Conservation (phyloP, 2,113 vertebrate species). For the Pseudorasbora parva region DNA sequence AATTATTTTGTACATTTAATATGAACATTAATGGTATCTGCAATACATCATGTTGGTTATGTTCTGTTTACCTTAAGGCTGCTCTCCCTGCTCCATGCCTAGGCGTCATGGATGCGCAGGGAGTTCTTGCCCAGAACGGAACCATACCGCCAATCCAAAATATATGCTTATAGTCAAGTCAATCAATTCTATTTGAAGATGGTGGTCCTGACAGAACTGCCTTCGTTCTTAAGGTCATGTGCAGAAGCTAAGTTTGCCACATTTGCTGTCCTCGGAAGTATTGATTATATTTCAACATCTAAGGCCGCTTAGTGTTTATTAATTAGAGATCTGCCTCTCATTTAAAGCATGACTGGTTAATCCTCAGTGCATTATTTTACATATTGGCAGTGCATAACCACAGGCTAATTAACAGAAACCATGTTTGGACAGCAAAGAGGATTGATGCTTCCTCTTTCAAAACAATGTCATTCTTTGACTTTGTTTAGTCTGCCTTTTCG, state of each 20-base stretch:
- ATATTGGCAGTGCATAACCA: conserved; percentile 18
- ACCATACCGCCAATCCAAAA: too few relatives aligned
- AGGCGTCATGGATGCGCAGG: too few relatives aligned
- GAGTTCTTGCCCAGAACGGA: too few relatives aligned
- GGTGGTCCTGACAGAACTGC: too few relatives aligned
- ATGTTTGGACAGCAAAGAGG: conserved; percentile 11
- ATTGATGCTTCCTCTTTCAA: background rate
- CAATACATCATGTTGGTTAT: too few relatives aligned
- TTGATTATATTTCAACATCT: conserved; percentile 33
- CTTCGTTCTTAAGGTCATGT: background rate
- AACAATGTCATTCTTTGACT: conserved; percentile 13
- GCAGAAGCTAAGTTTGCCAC: conserved; percentile 1
- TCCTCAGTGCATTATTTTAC: conserved; percentile 17
- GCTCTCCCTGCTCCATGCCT: too few relatives aligned
- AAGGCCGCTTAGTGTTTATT: conserved; percentile 11
- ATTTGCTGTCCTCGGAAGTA: conserved; percentile 19
- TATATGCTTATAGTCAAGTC: too few relatives aligned
- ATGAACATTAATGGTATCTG: too few relatives aligned
- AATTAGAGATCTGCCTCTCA: conserved; percentile 33
- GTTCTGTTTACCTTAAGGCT: too few relatives aligned
- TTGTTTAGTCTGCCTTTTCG: conserved; percentile 1
- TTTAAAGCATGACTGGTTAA: conserved; percentile 33
- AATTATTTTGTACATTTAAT: too few relatives aligned
- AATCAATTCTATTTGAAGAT: too few relatives aligned
- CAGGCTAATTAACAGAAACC: conserved; percentile 37